phyloP scores from a whole-genome alignment of 2,797 vertebrate species.

The Rousettus madagascariensis region DNA sequence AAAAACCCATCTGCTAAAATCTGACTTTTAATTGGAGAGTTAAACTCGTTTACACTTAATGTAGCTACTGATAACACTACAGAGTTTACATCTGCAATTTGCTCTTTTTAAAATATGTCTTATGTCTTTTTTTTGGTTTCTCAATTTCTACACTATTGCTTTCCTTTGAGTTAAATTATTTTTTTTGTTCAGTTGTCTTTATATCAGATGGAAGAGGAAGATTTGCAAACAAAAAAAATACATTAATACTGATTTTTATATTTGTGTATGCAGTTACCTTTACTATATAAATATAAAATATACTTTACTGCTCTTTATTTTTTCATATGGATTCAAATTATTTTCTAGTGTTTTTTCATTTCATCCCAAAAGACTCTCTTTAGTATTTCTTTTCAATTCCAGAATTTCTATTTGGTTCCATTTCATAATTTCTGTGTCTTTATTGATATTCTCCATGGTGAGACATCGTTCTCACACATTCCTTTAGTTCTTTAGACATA shows the following conservation, averaged over 20 bases:
- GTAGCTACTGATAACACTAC: neutral
- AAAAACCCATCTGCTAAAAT: neutral
- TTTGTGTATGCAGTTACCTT: neutral
- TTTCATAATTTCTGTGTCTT: neutral
- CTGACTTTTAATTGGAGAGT: neutral
- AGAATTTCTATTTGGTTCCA: neutral
- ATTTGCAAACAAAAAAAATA: neutral
- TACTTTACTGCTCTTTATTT: conserved; percentile 2
- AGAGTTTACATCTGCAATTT: neutral
- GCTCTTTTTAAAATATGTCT: neutral
- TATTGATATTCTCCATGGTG: neutral
- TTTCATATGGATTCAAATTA: neutral
- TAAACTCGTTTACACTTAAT: neutral
- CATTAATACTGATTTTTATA: neutral
- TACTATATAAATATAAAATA: neutral
- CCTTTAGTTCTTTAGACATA: neutral
- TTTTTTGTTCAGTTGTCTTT: neutral
- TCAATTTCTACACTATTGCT: neutral
- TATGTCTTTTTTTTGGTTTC: neutral
- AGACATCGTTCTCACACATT: neutral
- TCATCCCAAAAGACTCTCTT: neutral
- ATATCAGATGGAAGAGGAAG: neutral
- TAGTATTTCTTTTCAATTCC: neutral
- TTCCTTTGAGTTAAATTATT: neutral
- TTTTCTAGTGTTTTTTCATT: neutral